phyloP scores from a whole-genome alignment of 1,140 invertebrate species.

The Caenorhabditis tropicalis region DNA sequence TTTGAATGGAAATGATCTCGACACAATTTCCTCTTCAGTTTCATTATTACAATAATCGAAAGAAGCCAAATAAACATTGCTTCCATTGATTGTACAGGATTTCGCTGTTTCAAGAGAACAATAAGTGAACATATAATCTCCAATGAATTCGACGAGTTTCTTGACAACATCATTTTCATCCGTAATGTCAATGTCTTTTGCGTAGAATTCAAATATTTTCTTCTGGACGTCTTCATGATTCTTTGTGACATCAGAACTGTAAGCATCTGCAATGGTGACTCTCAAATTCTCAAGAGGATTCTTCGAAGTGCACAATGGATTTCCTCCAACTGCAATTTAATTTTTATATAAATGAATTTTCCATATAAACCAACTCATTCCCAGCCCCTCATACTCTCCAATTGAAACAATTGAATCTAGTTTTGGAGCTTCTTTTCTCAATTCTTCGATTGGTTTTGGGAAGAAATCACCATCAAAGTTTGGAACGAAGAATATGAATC shows the following conservation, averaged over 20 bases:
- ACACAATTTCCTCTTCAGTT: background rate
- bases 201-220: conserved; percentile 37
- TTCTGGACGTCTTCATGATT: conserved; percentile 32
- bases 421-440: conserved; percentile 51
- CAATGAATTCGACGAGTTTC: background rate
- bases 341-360: background rate
- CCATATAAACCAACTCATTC: conserved; percentile 48
- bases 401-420: conserved; percentile 42
- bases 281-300: background rate
- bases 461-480: conserved; percentile 59
- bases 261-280: background rate
- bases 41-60: background rate
- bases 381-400: conserved; percentile 60
- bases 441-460: conserved; percentile 40
- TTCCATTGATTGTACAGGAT: background rate
- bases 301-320: background rate
- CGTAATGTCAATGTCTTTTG: background rate
- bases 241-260: background rate
- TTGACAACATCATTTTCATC: background rate
- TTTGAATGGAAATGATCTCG: background rate
- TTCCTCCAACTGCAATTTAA: background rate
- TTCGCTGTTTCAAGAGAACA: background rate
- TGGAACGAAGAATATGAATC: conserved; percentile 44
- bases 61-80: background rate
- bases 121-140: conserved; percentile 3